A percentile compares a stretch with the other conserved stretches of the same genome.
Evolutionary conservation across 2,888 invertebrate genomes (phyloP).

Genomic region (Drosophila multiciliata): DNA sequence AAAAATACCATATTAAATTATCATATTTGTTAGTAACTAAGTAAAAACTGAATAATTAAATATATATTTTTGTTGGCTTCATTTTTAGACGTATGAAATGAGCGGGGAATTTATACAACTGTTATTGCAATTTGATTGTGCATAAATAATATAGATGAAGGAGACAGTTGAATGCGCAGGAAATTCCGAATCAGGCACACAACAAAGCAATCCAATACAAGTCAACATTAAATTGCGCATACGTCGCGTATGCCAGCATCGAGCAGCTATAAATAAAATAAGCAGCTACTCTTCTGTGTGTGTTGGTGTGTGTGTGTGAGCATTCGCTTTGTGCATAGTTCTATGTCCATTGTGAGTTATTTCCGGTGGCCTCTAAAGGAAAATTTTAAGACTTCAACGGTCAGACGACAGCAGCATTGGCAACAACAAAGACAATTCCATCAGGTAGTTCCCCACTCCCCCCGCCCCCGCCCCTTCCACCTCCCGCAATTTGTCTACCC

Average conservation of each 20-base stretch:
- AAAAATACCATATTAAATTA: not conserved
- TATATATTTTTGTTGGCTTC: not conserved
- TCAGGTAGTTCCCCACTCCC: conserved; percentile 46
- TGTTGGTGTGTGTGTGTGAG: conserved; percentile 15
- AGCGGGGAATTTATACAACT: not conserved
- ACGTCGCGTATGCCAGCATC: conserved; percentile 56
- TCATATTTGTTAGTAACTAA: not conserved
- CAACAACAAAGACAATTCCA: conserved; percentile 44
- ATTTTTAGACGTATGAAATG: not conserved
- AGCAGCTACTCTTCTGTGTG: conserved; percentile 20
- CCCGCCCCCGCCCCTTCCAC: not conserved
- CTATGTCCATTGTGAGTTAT: conserved; percentile 65
- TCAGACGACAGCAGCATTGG: conserved; percentile 26
- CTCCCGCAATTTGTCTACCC: not conserved
- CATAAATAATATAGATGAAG: not conserved
- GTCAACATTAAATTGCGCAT: conserved; percentile 62
- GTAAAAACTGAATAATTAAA: not conserved
- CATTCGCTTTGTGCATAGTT: conserved; percentile 13
- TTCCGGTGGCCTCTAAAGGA: conserved; percentile 70
- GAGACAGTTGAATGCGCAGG: not conserved
- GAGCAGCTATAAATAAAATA: conserved; percentile 62
- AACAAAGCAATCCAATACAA: conserved; percentile 39
- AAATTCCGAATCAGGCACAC: conserved; percentile 4
- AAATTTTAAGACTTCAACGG: conserved; percentile 75
- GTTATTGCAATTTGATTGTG: too few species aligned